A percentile compares a stretch with the other conserved stretches of the same genome.
phyloP scores from a whole-genome alignment of 1,140 invertebrate species.

The Ericerus pela region DNA sequence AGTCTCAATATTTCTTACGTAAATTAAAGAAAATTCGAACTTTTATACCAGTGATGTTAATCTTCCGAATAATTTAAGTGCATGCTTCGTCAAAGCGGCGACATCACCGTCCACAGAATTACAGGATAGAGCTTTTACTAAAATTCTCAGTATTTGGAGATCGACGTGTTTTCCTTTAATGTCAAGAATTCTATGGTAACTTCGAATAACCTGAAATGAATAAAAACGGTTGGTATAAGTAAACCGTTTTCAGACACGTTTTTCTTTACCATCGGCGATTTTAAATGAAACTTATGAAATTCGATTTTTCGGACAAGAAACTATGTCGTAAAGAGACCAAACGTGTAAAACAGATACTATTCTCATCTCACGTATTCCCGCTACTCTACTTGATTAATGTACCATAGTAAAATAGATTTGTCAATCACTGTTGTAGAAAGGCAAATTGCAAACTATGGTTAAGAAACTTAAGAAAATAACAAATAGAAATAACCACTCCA shows the following conservation, averaged over 20 bases:
- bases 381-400: not conserved
- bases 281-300: not conserved
- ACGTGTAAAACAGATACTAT: not conserved
- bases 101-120: constrained; percentile 31
- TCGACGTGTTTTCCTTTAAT: constrained; percentile 69
- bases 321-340: not conserved
- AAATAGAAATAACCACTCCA: too few species aligned
- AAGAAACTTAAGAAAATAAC: too few species aligned
- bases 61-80: constrained; percentile 62
- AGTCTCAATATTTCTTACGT: not conserved
- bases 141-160: constrained; percentile 53
- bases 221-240: not conserved
- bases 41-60: constrained; percentile 47
- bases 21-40: not conserved
- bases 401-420: not conserved
- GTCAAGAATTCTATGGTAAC: constrained; percentile 70
- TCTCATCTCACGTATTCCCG: constrained; percentile 5
- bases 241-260: not conserved
- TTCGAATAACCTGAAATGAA: constrained; percentile 48
- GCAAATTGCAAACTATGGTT: too few species aligned
- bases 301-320: constrained; percentile 4
- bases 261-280: not conserved
- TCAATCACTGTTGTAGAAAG: constrained; percentile 1
- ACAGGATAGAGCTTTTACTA: constrained; percentile 54
- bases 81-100: constrained; percentile 21